These are phyloP conservation scores for Megalonaias nervosa DNA, from an alignment of 1,140 invertebrate genomes.

Conservation along the genomic window DNA sequence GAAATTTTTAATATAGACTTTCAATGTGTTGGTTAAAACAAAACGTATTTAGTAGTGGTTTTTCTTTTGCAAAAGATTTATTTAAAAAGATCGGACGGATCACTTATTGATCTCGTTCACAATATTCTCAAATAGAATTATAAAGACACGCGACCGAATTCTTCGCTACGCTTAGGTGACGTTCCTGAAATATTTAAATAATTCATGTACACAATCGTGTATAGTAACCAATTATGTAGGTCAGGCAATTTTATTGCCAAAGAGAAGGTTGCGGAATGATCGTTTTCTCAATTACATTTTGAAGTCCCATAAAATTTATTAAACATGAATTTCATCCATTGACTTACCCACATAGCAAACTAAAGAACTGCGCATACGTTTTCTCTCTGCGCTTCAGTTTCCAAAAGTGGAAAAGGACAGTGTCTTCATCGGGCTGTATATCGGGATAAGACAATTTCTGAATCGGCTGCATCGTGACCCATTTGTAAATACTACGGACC, in stretches of 20 bases:
- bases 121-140: no score
- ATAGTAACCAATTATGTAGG: neutral
- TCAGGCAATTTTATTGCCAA: neutral
- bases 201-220: no score
- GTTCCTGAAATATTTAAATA: no score
- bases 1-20: neutral
- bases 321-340: neutral
- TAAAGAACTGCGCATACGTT: slow-evolving; percentile 62
- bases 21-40: neutral
- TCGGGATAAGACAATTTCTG: slow-evolving; percentile 36
- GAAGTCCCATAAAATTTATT: no score
- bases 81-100: no score
- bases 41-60: no score
- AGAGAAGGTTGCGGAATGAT: neutral
- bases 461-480: slow-evolving; percentile 53
- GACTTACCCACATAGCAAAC: slow-evolving; percentile 60
- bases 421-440: slow-evolving; percentile 27
- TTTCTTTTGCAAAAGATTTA: no score
- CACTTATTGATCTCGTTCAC: no score
- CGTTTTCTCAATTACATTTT: no score
- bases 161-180: no score
- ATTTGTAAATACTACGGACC: slow-evolving; percentile 56
- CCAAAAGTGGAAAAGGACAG: slow-evolving; percentile 52
- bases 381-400: slow-evolving; percentile 56
- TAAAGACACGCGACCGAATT: no score